Conservation (phyloP, 2,888 invertebrate species). For the Sinopyrophorus schimmeli region DNA sequence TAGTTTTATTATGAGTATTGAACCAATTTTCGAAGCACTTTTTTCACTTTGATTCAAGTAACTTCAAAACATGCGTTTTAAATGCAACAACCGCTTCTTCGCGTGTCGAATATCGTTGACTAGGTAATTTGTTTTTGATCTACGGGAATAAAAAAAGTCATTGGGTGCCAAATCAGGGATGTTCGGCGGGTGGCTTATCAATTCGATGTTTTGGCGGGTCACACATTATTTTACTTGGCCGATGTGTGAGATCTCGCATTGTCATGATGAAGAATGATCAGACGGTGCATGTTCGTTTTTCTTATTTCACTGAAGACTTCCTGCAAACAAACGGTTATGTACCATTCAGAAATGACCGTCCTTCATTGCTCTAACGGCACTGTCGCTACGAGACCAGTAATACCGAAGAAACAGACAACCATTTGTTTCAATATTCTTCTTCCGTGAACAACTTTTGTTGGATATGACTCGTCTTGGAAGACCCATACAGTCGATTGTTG, state of each 20-base stretch:
- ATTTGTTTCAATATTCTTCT: conserved; percentile 39
- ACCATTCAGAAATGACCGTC: conserved; percentile 38
- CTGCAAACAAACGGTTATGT: conserved; percentile 39
- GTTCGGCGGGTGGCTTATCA: no score
- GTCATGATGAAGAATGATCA: conserved; percentile 30
- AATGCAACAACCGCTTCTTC: conserved; percentile 37
- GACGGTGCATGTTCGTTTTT: conserved; percentile 21
- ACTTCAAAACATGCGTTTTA: conserved; percentile 36
- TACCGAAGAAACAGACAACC: conserved; percentile 40
- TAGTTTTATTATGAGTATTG: no score
- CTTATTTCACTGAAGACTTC: conserved; percentile 40
- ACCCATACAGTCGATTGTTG: conserved; percentile 37
- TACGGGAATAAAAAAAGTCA: conserved; percentile 37
- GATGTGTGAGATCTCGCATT: conserved; percentile 29
- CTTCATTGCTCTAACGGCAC: conserved; percentile 33
- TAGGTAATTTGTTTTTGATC: conserved; percentile 36
- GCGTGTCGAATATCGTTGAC: conserved; percentile 35
- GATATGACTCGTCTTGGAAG: conserved; percentile 36
- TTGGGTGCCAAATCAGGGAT: conserved; percentile 37
- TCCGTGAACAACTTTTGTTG: conserved; percentile 37
- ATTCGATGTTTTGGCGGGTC: conserved; percentile 13
- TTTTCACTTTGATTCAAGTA: conserved; percentile 33
- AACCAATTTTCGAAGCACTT: conserved; percentile 39
- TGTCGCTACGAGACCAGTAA: conserved; percentile 10
- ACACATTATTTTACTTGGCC: no score